Evolutionary conservation across 64 coral and sea anemone species (phyloP).

Genomic region (Actinia tenebrosa): DNA sequence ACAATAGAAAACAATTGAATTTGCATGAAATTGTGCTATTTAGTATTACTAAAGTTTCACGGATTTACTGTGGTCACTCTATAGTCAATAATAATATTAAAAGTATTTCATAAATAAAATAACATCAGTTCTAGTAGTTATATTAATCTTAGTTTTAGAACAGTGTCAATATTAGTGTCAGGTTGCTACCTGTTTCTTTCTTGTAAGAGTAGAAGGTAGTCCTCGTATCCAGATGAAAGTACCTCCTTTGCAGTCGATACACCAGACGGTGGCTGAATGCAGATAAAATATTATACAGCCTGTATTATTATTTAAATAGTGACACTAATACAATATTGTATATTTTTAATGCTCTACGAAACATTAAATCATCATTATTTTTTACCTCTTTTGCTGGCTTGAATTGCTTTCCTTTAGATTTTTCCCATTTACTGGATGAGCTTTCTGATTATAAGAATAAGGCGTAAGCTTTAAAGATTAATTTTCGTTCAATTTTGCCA

Average conservation of each 20-base stretch:
- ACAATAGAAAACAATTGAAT: too few relatives aligned
- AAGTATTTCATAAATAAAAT: too few relatives aligned
- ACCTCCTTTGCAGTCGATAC: conserved; percentile 53
- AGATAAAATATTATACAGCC: background rate
- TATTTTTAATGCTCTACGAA: too few relatives aligned
- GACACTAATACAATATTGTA: too few relatives aligned
- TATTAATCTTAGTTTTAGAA: too few relatives aligned
- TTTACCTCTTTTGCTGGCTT: conserved; percentile 31
- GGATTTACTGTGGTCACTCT: too few relatives aligned
- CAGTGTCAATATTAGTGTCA: background rate
- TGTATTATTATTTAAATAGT: too few relatives aligned
- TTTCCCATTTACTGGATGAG: conserved; percentile 22
- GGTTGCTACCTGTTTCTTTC: conserved; percentile 76
- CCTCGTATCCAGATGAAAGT: conserved; percentile 80
- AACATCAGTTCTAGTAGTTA: too few relatives aligned
- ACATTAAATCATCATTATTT: background rate
- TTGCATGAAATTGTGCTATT: too few relatives aligned
- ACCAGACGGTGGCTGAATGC: background rate
- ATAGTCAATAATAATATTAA: too few relatives aligned
- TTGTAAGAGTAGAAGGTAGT: conserved; percentile 88
- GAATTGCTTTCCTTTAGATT: conserved; percentile 16
- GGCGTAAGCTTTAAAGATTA: background rate
- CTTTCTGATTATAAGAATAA: background rate
- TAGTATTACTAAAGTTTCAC: too few relatives aligned
- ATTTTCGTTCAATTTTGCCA: too few relatives aligned